Base-by-base conservation (phyloP, 2,113 vertebrate species). In the Centrocercus urophasianus region DNA sequence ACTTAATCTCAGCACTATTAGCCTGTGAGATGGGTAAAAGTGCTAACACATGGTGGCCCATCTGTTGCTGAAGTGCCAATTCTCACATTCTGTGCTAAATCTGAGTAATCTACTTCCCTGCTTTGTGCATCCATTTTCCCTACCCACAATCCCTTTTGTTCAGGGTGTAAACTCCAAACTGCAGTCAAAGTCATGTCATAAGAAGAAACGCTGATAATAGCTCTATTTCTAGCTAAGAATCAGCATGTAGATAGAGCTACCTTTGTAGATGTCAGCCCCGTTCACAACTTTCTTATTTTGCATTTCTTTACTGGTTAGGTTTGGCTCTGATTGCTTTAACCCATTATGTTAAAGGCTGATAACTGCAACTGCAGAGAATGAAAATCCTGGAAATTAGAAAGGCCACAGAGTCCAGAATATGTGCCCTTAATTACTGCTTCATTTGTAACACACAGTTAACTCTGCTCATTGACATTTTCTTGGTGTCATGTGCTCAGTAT, bases 241-340 rank as follows among this genome's bases (percentile, higher is more conserved):
- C 2, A 4, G 8, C 17, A 1, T 10, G 2, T 0, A 43, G 0
- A 8, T 71, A 24, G 40, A 87, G 16, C 16, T 45, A 16, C 16
- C 25, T 83, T 56, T 80, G 60, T 86, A 90, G 36, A 57, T 71
- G 69, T 93, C 61, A 60, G n/a, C 18, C 16, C 10, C 3, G 69
- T 94, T 91, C 71, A 83, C 16, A 32, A 28, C 3, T 30, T 56
- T 34, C 32, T 17, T 48, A 4, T 9, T 94, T 45, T 67, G 18
- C 47, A 61, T 48, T 56, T 70, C 9, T 80, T 83, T 60, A 77
- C 27, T 7, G 74, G 28, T 1, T 0, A 1, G 34, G 10, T 74
- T 71, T 70, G 36, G 0, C 36, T 73, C 24, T 74, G 14, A 45
- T 1, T 1, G 12, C 82, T 75, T 13, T 11, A 79, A 57, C 30